Percentiles rank a stretch among this genome's conserved stretches.
These are phyloP conservation scores for Drosophila lacteicornis DNA, from an alignment of 1,140 invertebrate species.

Conservation along the genomic window DNA sequence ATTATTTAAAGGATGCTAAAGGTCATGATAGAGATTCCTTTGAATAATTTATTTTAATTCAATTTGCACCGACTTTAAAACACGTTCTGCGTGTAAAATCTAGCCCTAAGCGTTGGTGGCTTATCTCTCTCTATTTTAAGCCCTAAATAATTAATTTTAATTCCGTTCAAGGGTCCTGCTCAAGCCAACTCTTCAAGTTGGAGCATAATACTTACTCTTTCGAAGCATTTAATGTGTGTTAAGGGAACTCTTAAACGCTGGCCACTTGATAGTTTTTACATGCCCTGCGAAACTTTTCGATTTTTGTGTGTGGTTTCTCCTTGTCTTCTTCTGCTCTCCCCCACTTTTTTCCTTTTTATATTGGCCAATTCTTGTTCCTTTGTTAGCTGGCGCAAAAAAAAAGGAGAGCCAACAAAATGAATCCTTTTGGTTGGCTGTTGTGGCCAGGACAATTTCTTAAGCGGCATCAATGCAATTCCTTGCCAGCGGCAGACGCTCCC, in stretches of 20 bases:
- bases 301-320: slow-evolving; percentile 19
- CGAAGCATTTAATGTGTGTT: slow-evolving; percentile 22
- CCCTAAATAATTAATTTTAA: slow-evolving; percentile 19
- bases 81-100: background rate
- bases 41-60: slow-evolving; percentile 14
- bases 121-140: slow-evolving; percentile 1
- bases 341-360: slow-evolving; percentile 24
- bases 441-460: slow-evolving; percentile 60
- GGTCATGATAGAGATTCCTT: background rate
- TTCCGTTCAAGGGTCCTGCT: slow-evolving; percentile 3
- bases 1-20: too few species aligned
- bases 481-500: slow-evolving; percentile 13
- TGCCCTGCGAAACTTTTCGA: slow-evolving; percentile 29
- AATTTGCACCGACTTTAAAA: background rate
- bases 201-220: slow-evolving; percentile 4
- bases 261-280: slow-evolving; percentile 41
- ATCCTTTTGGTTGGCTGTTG: slow-evolving; percentile 32
- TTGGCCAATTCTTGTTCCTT: slow-evolving; percentile 54
- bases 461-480: slow-evolving; percentile 49
- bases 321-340: background rate
- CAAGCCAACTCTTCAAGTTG: background rate
- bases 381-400: slow-evolving; percentile 29
- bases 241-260: slow-evolving; percentile 8
- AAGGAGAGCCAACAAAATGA: slow-evolving; percentile 17
- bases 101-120: background rate